Base-by-base conservation (phyloP, 2,888 invertebrate genomes). In the Tryphoninae sp. region DNA sequence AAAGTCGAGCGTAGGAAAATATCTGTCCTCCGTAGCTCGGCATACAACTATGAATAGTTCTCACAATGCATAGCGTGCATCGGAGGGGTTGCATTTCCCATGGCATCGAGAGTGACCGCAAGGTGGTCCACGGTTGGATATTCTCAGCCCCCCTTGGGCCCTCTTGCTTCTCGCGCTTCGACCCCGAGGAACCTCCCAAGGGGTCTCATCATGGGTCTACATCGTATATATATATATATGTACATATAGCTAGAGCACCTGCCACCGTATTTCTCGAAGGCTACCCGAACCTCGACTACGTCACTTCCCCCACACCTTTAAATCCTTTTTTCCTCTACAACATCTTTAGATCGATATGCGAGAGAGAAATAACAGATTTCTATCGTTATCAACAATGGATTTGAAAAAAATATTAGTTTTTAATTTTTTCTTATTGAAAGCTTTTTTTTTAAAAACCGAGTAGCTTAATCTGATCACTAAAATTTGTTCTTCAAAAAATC, bases 1-100 rank as follows among this genome's bases (percentile, higher is more conserved):
- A 73, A 73, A 67, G 23, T 51, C 51, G 33, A 64, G 64, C 45
- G 62, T 53, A 53, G 67, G 61, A 61, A 78, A 64, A 67, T 78
- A 68, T 78, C 45, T 33, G 16, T 69, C 33, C 45, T 51, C 49
- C 16, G 13, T 16, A 51, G 45, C 45, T 73, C 51, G 62, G 65
- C 62, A 26, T 53, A 58, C n/a, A 23, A 23, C 22, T 42, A 55
- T 40, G 26, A 59, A 19, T 45, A 65, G 53, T 55, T 59, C 62
- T 19, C 22, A 78, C 78, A 80, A 77, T 78, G 80, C 58, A 51
- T 23, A 45, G 55, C 33, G 6, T 61, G 73, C 61, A 69, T 42
- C 59, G 49, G 74, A 71, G 84, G 88, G 87, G 89, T 88, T 87
- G 88, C 82, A 89, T 89, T 91, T 90, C 90, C 90, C 90, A 91